These are phyloP conservation scores for Diplazon laetatorius DNA, from an alignment of 2,888 invertebrate species.

Conservation along the genomic window DNA sequence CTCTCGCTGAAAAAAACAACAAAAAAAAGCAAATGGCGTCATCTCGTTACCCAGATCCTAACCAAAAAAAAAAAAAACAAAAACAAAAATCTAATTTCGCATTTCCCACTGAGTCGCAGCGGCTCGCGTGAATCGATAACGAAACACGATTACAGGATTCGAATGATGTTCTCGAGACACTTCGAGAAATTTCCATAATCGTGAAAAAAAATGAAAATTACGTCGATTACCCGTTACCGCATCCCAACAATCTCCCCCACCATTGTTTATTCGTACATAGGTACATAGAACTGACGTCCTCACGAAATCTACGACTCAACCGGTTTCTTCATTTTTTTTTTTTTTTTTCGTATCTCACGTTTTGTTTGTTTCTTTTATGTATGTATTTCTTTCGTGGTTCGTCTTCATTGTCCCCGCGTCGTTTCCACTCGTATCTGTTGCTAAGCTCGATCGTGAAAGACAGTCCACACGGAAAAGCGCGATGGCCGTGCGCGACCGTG, in stretches of 20 bases:
- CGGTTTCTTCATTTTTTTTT: conserved; percentile 7
- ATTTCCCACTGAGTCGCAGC: background rate
- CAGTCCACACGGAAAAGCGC: conserved; percentile 72
- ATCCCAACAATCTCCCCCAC: too few species aligned
- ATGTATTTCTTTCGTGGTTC: background rate
- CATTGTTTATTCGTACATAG: background rate
- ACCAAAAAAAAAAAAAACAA: too few species aligned
- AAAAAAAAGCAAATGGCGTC: background rate
- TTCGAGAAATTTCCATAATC: background rate
- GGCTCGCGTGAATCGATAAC: conserved; percentile 20
- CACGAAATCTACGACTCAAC: conserved; percentile 31
- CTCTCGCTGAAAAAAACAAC: background rate
- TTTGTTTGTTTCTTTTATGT: background rate
- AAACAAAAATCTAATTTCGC: background rate
- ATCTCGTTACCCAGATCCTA: conserved; percentile 6
- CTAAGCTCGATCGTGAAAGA: conserved; percentile 58
- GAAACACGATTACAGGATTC: conserved; percentile 4
- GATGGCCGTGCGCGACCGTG: conserved; percentile 45
- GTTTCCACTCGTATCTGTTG: conserved; percentile 4
- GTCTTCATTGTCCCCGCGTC: background rate
- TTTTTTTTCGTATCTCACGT: too few species aligned
- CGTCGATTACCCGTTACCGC: too few species aligned
- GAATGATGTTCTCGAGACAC: too few species aligned
- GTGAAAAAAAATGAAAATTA: background rate
- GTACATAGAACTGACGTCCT: conserved; percentile 8